Conservation (phyloP, 1,140 invertebrate species). For the Riptortus pedestris region DNA sequence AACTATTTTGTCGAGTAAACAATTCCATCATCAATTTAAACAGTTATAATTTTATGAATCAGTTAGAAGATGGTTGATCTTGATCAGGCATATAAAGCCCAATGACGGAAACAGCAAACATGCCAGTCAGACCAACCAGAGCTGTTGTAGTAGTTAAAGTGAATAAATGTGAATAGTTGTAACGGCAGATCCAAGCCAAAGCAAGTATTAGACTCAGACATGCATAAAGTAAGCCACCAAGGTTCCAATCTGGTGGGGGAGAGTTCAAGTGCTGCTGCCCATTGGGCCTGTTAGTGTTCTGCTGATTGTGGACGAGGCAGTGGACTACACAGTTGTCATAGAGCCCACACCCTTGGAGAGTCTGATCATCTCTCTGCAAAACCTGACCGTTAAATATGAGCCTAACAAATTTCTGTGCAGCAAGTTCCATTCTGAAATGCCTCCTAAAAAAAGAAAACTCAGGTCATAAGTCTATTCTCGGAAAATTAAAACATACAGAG, state of each 20-base stretch:
- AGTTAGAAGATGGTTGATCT: not conserved
- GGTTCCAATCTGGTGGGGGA: constrained; percentile 35
- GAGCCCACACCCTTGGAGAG: constrained; percentile 64
- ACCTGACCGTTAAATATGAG: constrained; percentile 82
- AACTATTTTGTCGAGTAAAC: too few relatives aligned
- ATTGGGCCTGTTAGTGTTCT: constrained; percentile 27
- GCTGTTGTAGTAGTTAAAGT: constrained; percentile 50
- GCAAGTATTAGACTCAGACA: constrained; percentile 45
- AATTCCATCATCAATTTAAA: too few relatives aligned
- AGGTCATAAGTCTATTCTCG: too few relatives aligned
- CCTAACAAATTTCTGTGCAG: constrained; percentile 62
- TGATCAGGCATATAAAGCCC: constrained; percentile 42
- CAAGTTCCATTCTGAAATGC: constrained; percentile 68
- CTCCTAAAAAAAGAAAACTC: constrained; percentile 50
- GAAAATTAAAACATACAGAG: too few relatives aligned
- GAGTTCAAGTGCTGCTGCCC: constrained; percentile 27
- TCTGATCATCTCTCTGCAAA: constrained; percentile 60
- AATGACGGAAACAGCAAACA: constrained; percentile 46
- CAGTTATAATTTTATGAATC: too few relatives aligned
- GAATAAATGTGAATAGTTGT: constrained; percentile 50
- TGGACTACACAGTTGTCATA: constrained; percentile 80
- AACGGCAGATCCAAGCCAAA: constrained; percentile 49
- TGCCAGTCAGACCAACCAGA: constrained; percentile 47
- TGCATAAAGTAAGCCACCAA: constrained; percentile 38
- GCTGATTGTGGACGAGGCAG: constrained; percentile 61